Percentiles rank a stretch among this genome's conserved stretches.
Conservation (phyloP, 2,888 invertebrate species). For the Lepeophtheirus nordmannii region DNA sequence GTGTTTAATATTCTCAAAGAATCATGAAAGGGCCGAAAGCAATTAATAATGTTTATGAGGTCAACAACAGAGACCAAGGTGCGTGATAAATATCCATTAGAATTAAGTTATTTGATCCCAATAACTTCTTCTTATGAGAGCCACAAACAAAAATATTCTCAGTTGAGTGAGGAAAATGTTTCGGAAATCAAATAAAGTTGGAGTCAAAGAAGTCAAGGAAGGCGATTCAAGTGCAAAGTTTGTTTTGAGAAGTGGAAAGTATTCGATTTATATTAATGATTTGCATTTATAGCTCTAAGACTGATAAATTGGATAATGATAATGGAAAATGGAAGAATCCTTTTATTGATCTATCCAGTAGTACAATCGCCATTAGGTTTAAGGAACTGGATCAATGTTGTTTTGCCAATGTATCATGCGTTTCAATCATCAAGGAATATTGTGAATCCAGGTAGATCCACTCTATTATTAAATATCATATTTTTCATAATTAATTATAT, state of each 20-base stretch:
- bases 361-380: slow-evolving; percentile 8
- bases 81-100: too few species aligned
- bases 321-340: slow-evolving; percentile 1
- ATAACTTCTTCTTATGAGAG: too few species aligned
- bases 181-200: background rate
- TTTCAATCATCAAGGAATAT: slow-evolving; percentile 19
- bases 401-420: slow-evolving; percentile 13
- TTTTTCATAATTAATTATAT: background rate
- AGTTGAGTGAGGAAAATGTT: background rate
- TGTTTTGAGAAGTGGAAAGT: background rate
- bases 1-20: too few species aligned
- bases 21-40: background rate
- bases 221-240: background rate
- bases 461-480: background rate
- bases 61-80: background rate
- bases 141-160: too few species aligned
- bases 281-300: background rate
- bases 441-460: slow-evolving; percentile 16
- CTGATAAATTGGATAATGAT: background rate
- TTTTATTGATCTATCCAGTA: background rate
- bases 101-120: background rate
- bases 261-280: background rate
- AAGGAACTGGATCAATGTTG: slow-evolving; percentile 23
- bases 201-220: background rate
- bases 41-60: background rate